Percentiles rank a stretch among this genome's conserved stretches.
Evolutionary conservation across 2,888 invertebrate genomes (phyloP).

Genomic region (Chydorus sphaericus): DNA sequence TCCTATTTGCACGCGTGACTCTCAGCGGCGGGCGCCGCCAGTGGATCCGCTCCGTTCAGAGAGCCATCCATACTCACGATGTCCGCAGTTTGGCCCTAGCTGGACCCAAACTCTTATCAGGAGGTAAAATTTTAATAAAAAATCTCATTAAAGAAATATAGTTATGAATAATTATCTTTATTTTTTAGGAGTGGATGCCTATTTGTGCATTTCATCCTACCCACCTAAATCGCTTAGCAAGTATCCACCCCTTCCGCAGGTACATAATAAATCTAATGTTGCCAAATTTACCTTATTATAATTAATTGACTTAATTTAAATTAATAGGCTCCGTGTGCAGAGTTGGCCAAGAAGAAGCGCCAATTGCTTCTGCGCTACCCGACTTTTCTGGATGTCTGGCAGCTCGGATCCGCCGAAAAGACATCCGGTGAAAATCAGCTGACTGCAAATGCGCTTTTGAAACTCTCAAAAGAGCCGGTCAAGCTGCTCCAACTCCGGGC

Average conservation of each 20-base stretch:
- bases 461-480: slow-evolving; percentile 37
- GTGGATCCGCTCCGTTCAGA: slow-evolving; percentile 70
- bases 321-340: background rate
- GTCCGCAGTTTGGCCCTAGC: slow-evolving; percentile 54
- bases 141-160: background rate
- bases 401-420: slow-evolving; percentile 32
- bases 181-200: slow-evolving; percentile 48
- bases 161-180: background rate
- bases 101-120: slow-evolving; percentile 54
- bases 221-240: slow-evolving; percentile 50
- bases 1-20: slow-evolving; percentile 52
- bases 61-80: slow-evolving; percentile 73
- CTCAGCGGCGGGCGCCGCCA: slow-evolving; percentile 38
- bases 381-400: slow-evolving; percentile 31
- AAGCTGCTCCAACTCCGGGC: slow-evolving; percentile 54
- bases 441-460: slow-evolving; percentile 25
- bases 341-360: slow-evolving; percentile 25
- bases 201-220: slow-evolving; percentile 53
- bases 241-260: slow-evolving; percentile 53
- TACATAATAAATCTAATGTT: slow-evolving; percentile 16
- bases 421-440: slow-evolving; percentile 9
- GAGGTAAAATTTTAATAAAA: slow-evolving; percentile 33
- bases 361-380: slow-evolving; percentile 29
- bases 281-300: background rate
- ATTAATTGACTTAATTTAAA: background rate